These are phyloP conservation scores for Neodiprion virginianus DNA, from an alignment of 1,140 invertebrate genomes.

Conservation along the genomic window DNA sequence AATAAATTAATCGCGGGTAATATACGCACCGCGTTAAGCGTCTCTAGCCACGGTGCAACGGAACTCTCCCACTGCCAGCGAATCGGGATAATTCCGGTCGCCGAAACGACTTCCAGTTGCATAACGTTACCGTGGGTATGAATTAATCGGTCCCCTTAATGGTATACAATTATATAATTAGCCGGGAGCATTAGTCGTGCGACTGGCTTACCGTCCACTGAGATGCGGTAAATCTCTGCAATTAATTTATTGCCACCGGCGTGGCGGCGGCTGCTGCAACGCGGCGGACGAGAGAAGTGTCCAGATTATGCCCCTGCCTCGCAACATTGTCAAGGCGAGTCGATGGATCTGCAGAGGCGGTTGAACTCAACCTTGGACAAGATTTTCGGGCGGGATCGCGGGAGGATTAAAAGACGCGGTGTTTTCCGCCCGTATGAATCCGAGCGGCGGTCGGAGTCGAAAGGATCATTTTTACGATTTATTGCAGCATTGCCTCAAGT, in stretches of 20 bases:
- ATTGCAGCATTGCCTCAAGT: slow-evolving; percentile 55
- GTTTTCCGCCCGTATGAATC: not conserved
- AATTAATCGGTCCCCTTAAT: slow-evolving; percentile 53
- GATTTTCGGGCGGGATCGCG: not conserved
- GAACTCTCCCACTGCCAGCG: no score
- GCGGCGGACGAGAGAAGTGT: not conserved
- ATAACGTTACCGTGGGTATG: slow-evolving; percentile 29
- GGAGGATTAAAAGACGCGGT: not conserved
- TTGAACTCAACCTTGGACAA: not conserved
- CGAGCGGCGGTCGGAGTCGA: slow-evolving; percentile 18
- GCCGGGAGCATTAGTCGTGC: slow-evolving; percentile 46
- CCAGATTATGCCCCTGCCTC: slow-evolving; percentile 8
- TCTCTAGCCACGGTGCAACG: no score
- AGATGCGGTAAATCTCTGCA: slow-evolving; percentile 57
- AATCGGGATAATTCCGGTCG: no score
- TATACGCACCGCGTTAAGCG: not conserved
- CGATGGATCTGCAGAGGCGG: not conserved
- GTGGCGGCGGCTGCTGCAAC: slow-evolving; percentile 24
- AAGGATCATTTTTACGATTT: slow-evolving; percentile 58
- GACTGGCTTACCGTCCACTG: slow-evolving; percentile 51
- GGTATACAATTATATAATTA: slow-evolving; percentile 62
- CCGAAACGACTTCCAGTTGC: not conserved
- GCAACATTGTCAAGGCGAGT: slow-evolving; percentile 11
- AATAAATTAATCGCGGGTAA: slow-evolving; percentile 3
- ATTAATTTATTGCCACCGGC: slow-evolving; percentile 55